Evolutionary conservation across 2,113 vertebrate species (phyloP), one percentile per base, ranked within the genome.

Genomic region (Amphiprion percula): DNA sequence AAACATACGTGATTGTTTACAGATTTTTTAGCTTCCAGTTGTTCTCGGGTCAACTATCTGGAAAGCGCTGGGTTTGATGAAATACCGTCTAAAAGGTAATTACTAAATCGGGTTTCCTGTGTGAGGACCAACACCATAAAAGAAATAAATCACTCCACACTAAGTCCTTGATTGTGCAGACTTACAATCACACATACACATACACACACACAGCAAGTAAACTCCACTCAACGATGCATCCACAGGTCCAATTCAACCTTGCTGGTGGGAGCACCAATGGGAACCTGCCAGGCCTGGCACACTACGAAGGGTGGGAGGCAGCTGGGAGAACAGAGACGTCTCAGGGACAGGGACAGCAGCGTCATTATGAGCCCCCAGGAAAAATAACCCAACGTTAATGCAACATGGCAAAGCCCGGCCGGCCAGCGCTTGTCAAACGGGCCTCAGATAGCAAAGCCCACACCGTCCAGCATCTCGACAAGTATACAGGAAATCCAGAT

Each of bases 401-500:
- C 87, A 90, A 87, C 78, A 86, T 52, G 39, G 65, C 75, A 55
- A 28, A 47, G 71, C 39, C 67, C 17, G 60, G 76, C 87, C 33
- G 47, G 80, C 75, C 79, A 70, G 82, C 28, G 68, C 54, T 80
- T 85, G 83, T 90, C 88, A 93, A 92, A 91, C 26, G 86, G 55
- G 79, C 84, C 90, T 94, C 82, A 93, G 90, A 87, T 88, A 87
- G 74, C 39, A 49, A 23, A 68, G 80, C 65, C 87, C 63, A 41
- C 87, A 88, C 82, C 60, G 24, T 83, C 90, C 75, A 79, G 86
- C 88, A 92, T 88, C 90, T 87, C 86, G 41, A 87, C 82, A 89
- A 91, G 91, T 90, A 91, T 84, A 92, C 91, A 95, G 94, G 91
- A 94, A 94, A 92, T 92, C 92, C 85, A 90, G 86, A 94, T 93